These are phyloP conservation scores for Aphrophora alni DNA, from an alignment of 2,888 invertebrate genomes.

Conservation along the genomic window DNA sequence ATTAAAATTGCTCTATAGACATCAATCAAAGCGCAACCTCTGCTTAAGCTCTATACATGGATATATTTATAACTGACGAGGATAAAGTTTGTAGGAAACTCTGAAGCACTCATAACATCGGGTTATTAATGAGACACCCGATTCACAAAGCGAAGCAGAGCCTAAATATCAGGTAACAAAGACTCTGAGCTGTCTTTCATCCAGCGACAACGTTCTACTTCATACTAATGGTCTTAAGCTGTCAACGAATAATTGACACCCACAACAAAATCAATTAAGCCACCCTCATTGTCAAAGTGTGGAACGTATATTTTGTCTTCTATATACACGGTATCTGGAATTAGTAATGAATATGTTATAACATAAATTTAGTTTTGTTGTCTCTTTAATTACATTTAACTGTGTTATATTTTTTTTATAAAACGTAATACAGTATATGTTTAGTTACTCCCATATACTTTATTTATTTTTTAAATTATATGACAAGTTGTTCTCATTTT, in stretches of 20 bases:
- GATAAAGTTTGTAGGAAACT: neutral
- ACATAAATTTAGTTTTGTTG: no score
- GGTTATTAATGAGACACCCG: neutral
- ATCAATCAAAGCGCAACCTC: no score
- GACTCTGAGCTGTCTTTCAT: neutral
- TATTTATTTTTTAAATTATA: no score
- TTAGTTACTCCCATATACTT: no score
- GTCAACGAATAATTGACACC: constrained; percentile 9
- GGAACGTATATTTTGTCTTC: neutral
- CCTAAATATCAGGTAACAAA: constrained; percentile 2
- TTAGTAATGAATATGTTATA: no score
- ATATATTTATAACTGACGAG: neutral
- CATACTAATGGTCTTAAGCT: neutral
- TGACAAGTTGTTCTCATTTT: no score
- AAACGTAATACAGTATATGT: no score
- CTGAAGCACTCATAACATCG: neutral
- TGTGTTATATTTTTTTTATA: no score
- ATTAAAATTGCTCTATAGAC: no score
- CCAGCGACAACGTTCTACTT: neutral
- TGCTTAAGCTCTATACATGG: neutral
- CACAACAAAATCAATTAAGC: neutral
- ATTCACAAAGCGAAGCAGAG: neutral
- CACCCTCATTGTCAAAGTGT: neutral
- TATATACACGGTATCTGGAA: no score
- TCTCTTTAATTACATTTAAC: no score